phyloP scores from a whole-genome alignment of 2,888 invertebrate genomes.

The Perizoma affinitatum region DNA sequence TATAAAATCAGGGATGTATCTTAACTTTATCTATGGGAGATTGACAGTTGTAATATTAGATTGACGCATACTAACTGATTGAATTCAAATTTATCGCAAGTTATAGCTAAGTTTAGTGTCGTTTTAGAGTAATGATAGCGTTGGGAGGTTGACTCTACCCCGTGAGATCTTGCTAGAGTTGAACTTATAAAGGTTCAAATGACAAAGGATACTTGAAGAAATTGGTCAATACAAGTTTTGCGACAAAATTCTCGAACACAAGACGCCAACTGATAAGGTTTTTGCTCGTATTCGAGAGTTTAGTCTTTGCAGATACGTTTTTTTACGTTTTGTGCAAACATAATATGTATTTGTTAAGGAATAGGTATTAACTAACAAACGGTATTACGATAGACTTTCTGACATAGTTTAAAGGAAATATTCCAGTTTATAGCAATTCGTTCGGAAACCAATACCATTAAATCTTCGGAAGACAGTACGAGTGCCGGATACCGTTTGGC shows the following conservation, averaged over 20 bases:
- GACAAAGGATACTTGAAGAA: too few relatives aligned
- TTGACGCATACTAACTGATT: conserved; percentile 61
- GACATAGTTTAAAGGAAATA: conserved; percentile 71
- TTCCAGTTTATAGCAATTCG: conserved; percentile 63
- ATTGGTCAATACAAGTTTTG: too few relatives aligned
- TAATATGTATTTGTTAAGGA: conserved; percentile 26
- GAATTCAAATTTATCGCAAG: conserved; percentile 67
- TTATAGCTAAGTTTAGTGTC: conserved; percentile 53
- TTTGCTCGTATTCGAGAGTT: too few relatives aligned
- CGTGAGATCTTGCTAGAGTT: background rate
- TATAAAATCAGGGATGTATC: conserved; percentile 50
- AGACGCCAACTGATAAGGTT: too few relatives aligned
- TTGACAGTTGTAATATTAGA: conserved; percentile 58
- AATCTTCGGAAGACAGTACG: conserved; percentile 51
- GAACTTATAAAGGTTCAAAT: too few relatives aligned
- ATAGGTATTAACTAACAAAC: conserved; percentile 40
- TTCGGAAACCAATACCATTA: conserved; percentile 61
- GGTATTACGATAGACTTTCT: conserved; percentile 69
- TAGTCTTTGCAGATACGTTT: too few relatives aligned
- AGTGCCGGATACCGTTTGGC: conserved; percentile 44
- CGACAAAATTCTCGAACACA: too few relatives aligned
- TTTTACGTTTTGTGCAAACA: too few relatives aligned
- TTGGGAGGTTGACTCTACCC: background rate
- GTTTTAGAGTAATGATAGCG: conserved; percentile 2
- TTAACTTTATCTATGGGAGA: conserved; percentile 59